Evolutionary conservation across 2,888 invertebrate genomes (phyloP), one percentile per base, ranked within the genome.

Genomic region (Drosophila melanosoma): DNA sequence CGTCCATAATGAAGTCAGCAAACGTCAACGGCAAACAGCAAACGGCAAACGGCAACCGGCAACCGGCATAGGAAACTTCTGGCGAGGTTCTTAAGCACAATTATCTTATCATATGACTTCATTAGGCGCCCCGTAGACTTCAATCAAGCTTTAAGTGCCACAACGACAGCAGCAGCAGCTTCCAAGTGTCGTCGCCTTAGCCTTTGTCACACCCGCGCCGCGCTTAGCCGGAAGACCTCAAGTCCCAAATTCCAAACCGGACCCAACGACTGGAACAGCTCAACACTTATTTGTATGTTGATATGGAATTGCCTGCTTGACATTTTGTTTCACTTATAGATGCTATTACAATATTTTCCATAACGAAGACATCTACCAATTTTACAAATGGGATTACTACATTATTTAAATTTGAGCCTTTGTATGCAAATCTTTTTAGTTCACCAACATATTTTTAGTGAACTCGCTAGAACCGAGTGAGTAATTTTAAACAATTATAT

Each of bases 61-160:
- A 54, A 26, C 17, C 23, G 54, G 23, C 54, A 54, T 56, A 29
- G 51, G 48, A 36, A 51, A 56, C 62, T 63, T 64, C 51, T 62
- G 15, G 60, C 48, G 29, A 10, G 35, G 35, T 59, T 81, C 80
- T 81, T 70, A 69, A 58, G 69, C 78, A 69, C 74, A 74, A 81
- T 82, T 82, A 82, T 82, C 81, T 83, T 81, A 83, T 82, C 83
- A 62, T 74, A 79, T 65, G 83, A 82, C 81, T 81, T 82, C 83
- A 82, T 83, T 82, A 82, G 79, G 81, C 74, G 68, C 68, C 70
- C 60, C 67, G 53, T 73, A 67, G 66, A 73, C 81, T 78, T 70
- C 81, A 72, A 61, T 72, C 68, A 69, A 72, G 72, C 74, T 29
- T 57, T 61, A 62, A 74, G 75, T 71, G 62, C 42, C 54, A 45